These are phyloP conservation scores for Amblyteles armatorius DNA, from an alignment of 2,888 invertebrate species.

Conservation along the genomic window DNA sequence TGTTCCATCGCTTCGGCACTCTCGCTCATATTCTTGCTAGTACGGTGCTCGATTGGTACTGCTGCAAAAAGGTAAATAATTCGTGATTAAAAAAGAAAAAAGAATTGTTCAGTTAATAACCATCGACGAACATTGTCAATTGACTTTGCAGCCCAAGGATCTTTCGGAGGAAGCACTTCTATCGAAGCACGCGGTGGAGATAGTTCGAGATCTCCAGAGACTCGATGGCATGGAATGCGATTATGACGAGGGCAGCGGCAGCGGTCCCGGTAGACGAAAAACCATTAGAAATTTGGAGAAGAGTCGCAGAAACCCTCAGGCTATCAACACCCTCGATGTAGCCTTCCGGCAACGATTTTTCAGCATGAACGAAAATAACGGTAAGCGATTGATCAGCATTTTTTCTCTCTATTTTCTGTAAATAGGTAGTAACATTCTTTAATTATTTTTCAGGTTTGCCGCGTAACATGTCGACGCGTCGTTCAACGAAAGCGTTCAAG, in stretches of 20 bases:
- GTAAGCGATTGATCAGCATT: conserved; percentile 66
- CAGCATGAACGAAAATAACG: conserved; percentile 90
- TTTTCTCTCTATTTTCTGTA: conserved; percentile 21
- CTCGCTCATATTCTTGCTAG: conserved; percentile 98
- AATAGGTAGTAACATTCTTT: no score
- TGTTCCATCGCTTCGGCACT: conserved; percentile 99
- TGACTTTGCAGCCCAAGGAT: conserved; percentile 90
- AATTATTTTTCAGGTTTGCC: conserved; percentile 90
- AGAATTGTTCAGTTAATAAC: background rate
- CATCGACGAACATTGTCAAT: background rate
- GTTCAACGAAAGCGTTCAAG: conserved; percentile 91
- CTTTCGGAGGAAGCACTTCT: conserved; percentile 94
- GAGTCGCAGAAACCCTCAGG: conserved; percentile 94
- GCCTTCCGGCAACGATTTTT: conserved; percentile 98
- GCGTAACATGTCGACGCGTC: conserved; percentile 93
- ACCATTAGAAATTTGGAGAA: conserved; percentile 97
- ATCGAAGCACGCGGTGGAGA: conserved; percentile 97
- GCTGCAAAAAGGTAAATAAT: conserved; percentile 90
- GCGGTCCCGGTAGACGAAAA: conserved; percentile 94
- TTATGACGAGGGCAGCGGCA: conserved; percentile 95
- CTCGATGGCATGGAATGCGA: conserved; percentile 94
- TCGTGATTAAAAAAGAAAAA: background rate
- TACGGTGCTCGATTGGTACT: conserved; percentile 95
- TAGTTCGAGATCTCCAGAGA: conserved; percentile 95
- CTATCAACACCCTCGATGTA: conserved; percentile 97